phyloP scores from a whole-genome alignment of 2,797 vertebrate genomes.

The Anguilla pacifica region DNA sequence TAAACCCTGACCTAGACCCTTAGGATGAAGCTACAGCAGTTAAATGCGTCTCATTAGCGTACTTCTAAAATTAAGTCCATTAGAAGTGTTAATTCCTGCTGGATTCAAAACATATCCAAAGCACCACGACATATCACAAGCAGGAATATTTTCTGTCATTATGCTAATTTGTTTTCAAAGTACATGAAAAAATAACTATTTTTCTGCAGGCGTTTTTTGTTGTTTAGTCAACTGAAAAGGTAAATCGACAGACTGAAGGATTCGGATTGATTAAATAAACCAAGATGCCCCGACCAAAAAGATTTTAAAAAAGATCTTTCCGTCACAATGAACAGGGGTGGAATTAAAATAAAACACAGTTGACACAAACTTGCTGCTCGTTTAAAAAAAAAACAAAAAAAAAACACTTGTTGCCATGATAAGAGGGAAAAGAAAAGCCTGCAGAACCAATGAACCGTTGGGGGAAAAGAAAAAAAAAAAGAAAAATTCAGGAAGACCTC shows the following conservation, averaged over 20 bases:
- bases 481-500: constrained; percentile 31
- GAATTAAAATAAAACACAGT: neutral
- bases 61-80: neutral
- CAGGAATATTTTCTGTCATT: neutral
- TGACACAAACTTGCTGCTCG: constrained; percentile 12
- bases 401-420: constrained; percentile 40
- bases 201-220: neutral
- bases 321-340: neutral
- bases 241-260: neutral
- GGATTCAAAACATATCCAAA: neutral
- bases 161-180: neutral
- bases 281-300: neutral
- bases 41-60: neutral
- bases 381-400: neutral
- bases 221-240: neutral
- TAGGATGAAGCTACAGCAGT: neutral
- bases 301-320: neutral
- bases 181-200: neutral
- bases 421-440: constrained; percentile 28
- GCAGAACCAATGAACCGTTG: constrained; percentile 32
- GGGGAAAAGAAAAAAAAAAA: neutral
- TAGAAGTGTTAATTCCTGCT: neutral
- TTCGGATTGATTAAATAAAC: neutral
- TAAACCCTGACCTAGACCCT: neutral
- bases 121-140: neutral